Conservation (phyloP, 2,113 vertebrate species). For the Cochlearius cochlearius region DNA sequence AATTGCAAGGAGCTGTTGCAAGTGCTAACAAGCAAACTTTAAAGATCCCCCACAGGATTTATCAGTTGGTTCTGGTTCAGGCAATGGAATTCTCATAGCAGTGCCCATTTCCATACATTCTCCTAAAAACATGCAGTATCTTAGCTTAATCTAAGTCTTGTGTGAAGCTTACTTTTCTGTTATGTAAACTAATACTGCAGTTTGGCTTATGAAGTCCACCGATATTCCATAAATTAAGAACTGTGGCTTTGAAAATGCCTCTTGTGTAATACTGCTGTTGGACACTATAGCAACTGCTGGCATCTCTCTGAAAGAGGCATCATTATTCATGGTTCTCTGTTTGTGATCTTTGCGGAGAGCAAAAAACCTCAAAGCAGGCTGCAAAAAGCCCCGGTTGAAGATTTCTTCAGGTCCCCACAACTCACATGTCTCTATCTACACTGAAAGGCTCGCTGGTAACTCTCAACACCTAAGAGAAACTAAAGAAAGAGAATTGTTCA, state of each 20-base stretch:
- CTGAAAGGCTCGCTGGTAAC: background rate
- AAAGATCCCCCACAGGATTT: background rate
- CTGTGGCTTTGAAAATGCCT: background rate
- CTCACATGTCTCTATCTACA: background rate
- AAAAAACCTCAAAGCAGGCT: background rate
- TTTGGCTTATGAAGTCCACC: background rate
- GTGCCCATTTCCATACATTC: background rate
- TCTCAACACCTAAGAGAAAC: background rate
- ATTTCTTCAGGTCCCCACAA: background rate
- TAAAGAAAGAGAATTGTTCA: background rate
- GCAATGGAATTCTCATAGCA: background rate
- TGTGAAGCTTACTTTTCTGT: background rate
- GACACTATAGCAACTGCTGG: background rate
- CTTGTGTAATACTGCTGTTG: background rate
- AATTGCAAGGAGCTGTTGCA: background rate
- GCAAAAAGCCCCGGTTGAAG: background rate
- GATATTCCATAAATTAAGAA: background rate
- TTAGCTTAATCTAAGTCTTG: background rate
- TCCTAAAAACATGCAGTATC: background rate
- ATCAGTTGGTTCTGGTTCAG: background rate
- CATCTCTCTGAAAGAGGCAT: background rate
- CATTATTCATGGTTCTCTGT: fast-evolving
- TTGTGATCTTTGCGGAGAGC: background rate
- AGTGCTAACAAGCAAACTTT: background rate
- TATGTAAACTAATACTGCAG: background rate